Base-by-base conservation (phyloP, 2,797 vertebrate genomes). In the Eulemur mongoz region DNA sequence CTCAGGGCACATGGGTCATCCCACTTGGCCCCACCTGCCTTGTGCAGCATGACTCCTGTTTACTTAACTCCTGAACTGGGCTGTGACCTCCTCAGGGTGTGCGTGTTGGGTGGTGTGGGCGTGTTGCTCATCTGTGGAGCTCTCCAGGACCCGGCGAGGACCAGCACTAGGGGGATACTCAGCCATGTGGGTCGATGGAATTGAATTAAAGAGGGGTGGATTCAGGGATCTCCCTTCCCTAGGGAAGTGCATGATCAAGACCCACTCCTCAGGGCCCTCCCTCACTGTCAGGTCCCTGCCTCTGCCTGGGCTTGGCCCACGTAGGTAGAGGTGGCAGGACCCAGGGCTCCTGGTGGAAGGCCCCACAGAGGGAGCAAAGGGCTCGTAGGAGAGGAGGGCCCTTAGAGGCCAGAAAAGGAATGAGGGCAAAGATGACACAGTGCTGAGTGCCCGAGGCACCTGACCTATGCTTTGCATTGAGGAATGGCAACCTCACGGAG, bases 1-100 rank as follows among this genome's bases (percentile, higher is more conserved):
- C 91, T 80, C 8, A 12, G 9, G 52, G 22, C 11, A 8, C 15
- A 0, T 32, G 23, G 30, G n/a, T 43, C 23, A 5, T 15, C 35
- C 15, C 7, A 1, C 20, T 6, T 40, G 25, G 5, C 27, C 20
- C 8, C 8, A 15, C 22, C 27, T 13, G n/a, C 30, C 52, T 84
- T 30, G 6, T 18, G 57, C 50, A n/a, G 32, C 38, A 57, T 27
- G 10, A 22, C 9, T 35, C 0, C 0, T 30, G 30, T 52, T 0
- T 20, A 40, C 45, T 35, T 80, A 70, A 40, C 76, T 30, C 38
- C 32, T 48, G 35, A 25, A 2, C 20, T 43, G 35, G 11, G 17
- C 67, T 70, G 52, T 57, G 67, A 35, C 48, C 57, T 65, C 38
- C 20, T 27, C 2, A 4, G 20, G 13, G 23, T n/a, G 9, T 50